phyloP scores from a whole-genome alignment of 2,113 vertebrate genomes.

The Cromileptes altivelis region DNA sequence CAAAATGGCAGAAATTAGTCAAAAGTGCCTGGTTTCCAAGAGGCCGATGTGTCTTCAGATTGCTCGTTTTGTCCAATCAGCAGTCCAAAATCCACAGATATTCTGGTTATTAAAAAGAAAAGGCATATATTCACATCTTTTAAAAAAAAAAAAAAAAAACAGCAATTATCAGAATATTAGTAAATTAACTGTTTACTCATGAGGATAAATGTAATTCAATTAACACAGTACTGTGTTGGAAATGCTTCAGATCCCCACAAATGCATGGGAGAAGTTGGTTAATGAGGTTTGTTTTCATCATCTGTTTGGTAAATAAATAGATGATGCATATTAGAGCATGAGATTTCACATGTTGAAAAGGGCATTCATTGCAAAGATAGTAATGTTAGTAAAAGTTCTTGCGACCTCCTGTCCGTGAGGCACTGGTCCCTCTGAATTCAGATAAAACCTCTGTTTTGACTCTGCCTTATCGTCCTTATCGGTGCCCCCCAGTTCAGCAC shows the following conservation, averaged over 20 bases:
- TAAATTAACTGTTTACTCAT: too few species aligned
- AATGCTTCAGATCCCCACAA: background rate
- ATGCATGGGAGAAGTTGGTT: background rate
- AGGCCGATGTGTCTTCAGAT: background rate
- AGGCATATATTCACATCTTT: too few species aligned
- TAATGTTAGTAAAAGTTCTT: background rate
- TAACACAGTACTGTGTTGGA: background rate
- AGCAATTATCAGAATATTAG: background rate
- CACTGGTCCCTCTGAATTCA: background rate
- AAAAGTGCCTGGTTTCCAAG: background rate
- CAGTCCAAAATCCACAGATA: too few species aligned
- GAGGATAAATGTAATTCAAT: background rate
- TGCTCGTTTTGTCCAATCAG: background rate
- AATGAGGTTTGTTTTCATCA: background rate
- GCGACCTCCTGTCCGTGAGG: background rate
- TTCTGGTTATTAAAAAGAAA: too few species aligned
- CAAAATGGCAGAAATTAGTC: background rate
- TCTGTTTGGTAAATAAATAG: background rate
- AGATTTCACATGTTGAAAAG: background rate
- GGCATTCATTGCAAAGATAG: background rate
- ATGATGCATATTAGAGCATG: background rate
- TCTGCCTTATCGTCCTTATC: slow-evolving; percentile 22
- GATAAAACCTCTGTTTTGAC: slow-evolving; percentile 16
- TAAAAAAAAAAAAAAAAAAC: too few species aligned
- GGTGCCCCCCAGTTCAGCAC: slow-evolving; percentile 12